Base-by-base conservation (phyloP, 2,888 invertebrate species). In the Tachina grossa region DNA sequence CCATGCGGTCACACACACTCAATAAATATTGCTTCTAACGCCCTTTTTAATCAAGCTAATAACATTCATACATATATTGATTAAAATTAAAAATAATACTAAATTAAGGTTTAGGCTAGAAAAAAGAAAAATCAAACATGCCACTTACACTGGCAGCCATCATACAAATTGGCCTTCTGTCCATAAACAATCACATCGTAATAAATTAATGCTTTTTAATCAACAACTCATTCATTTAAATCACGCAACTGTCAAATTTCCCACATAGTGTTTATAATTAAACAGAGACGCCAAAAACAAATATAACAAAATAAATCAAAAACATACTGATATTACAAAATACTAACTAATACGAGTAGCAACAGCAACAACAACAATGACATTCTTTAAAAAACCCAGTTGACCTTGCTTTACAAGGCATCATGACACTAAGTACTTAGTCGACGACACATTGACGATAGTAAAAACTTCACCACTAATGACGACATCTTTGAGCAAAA, bases 141-240 rank as follows among this genome's bases (percentile, higher is more conserved):
- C 49, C 16, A 51, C n/a, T 39, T 39, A 63, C 9, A 9, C 55
- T 19, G n/a, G 51, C 45, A 65, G 19, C 16, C 53, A 53, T 53
- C 63, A 51, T 43, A 65, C 53, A 45, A 65, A 57, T 76, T 63
- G 59, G 61, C 55, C 47, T n/a, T 13, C 65, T 65, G 19, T 66
- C 55, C 68, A 80, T 72, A 78, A 69, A 72, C 63, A 81, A 85
- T 85, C 72, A 81, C 63, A 69, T 78, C 81, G 77, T 82, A 85
- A 82, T 85, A 82, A 78, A 82, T 82, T 81, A 85, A 85, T 85
- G 74, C 57, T 31, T 81, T 81, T 81, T 81, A 77, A 85, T 85
- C 77, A 81, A 81, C 66, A 81, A 66, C 81, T 75, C 55, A 68
- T 61, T 80, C 51, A 45, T 69, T 53, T 61, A 51, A 68, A 43